Evolutionary conservation across 2,888 invertebrate genomes (phyloP), one percentile per base, ranked within the genome.

Genomic region (Lottia scabra): DNA sequence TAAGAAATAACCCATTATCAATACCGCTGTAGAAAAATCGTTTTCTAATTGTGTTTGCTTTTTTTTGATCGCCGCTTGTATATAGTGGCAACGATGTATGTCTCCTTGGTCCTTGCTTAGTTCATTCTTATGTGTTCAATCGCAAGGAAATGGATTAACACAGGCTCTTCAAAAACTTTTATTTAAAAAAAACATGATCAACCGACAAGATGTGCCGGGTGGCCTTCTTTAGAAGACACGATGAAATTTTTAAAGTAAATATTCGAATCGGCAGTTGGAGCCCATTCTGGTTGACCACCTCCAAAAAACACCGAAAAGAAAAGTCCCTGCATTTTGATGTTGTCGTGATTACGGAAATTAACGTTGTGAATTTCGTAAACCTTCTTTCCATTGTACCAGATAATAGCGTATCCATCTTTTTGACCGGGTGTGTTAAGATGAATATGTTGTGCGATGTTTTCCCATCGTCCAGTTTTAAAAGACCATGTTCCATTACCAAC

Each of bases 241-340:
- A n/a, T n/a, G n/a, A 85, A 81, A 73, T 85, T 83, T 65, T 75
- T 78, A 74, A 71, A 85, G 65, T 81, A 80, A 12, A 84, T 80
- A 71, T 79, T 79, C 2, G 81, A 81, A 70, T 81, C 78, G 23
- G 64, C 66, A 0, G 79, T 77, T 23, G 82, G 73, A 0, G 81
- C 81, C 80, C 80, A 85, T 16, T 63, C 65, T 12, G 64, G 23
- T 65, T 73, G 74, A 16, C 66, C 43, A 1, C 85, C 85, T 1
- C 84, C 85, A 62, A 81, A 85, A 71, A 85, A 83, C 16, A 83
- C 83, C 0, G 82, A 83, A 68, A 84, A 83, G 73, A 79, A 79
- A 43, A 84, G 70, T 5, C 82, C 82, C 26, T 80, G 77, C 27
- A 83, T 79, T 12, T 77, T 56, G 38, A 82, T 72, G 38, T 44